Conservation (phyloP, 1,140 invertebrate genomes). For the Pachypsylla venusta region DNA sequence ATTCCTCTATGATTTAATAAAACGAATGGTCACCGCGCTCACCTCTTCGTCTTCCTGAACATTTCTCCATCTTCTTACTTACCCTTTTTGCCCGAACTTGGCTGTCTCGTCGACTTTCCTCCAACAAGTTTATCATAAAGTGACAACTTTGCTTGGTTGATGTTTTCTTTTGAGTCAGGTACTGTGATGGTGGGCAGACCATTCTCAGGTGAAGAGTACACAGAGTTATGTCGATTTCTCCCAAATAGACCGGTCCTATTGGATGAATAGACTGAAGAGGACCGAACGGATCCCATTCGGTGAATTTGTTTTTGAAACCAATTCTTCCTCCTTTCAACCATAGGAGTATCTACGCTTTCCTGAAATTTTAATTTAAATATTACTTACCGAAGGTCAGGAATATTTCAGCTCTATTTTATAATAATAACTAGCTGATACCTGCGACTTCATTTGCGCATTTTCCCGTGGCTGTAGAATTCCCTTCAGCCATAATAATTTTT, state of each 20-base stretch:
- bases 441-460: too few species aligned
- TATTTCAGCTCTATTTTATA: too few species aligned
- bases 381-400: too few species aligned
- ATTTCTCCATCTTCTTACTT: too few species aligned
- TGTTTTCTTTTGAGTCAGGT: conserved; percentile 4
- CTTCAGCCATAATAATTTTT: not conserved
- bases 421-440: too few species aligned
- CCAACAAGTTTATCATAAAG: conserved; percentile 64
- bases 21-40: too few species aligned
- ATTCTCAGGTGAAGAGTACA: conserved; percentile 62
- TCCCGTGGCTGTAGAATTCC: too few species aligned
- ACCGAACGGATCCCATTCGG: conserved; percentile 62
- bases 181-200: conserved; percentile 34
- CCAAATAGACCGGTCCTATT: conserved; percentile 45
- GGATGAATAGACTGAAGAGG: conserved; percentile 65
- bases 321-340: conserved; percentile 67
- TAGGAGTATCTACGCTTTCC: conserved; percentile 75
- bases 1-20: too few species aligned
- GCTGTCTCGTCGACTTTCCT: conserved; percentile 53
- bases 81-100: conserved; percentile 24
- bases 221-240: conserved; percentile 47
- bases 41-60: too few species aligned
- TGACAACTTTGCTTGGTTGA: conserved; percentile 45
- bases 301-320: conserved; percentile 72
- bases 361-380: conserved; percentile 27